These are phyloP conservation scores for Lasius fuliginosus DNA, from an alignment of 2,888 invertebrate species.

Conservation along the genomic window DNA sequence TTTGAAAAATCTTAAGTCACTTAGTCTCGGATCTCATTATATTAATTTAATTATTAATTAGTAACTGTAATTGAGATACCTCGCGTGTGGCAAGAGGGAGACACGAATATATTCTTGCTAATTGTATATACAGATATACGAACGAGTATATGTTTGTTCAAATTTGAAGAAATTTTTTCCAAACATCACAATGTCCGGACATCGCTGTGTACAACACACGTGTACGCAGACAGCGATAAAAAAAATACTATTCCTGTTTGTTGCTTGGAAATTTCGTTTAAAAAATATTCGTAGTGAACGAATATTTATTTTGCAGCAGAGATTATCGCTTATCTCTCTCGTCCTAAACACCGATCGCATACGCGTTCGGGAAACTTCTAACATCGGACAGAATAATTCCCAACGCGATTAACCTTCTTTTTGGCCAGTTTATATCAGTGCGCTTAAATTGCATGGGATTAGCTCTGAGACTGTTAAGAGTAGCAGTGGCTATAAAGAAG, in stretches of 20 bases:
- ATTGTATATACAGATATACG: neutral
- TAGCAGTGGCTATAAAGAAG: constrained; percentile 51
- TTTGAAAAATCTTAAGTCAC: constrained; percentile 43
- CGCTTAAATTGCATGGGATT: constrained; percentile 57
- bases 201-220: neutral
- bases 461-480: constrained; percentile 48
- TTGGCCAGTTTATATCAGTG: constrained; percentile 26
- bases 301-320: neutral
- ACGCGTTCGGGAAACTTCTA: neutral
- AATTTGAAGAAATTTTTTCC: neutral
- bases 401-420: constrained; percentile 38
- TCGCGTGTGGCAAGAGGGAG: neutral
- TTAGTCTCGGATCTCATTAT: neutral
- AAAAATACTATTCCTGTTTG: neutral
- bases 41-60: neutral
- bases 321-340: neutral
- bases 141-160: constrained; percentile 22
- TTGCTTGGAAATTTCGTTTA: neutral
- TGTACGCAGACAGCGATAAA: neutral
- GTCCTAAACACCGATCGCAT: neutral
- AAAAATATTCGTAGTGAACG: neutral
- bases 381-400: neutral
- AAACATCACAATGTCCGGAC: neutral
- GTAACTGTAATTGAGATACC: neutral
- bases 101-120: constrained; percentile 30